Conservation (phyloP, 2,888 invertebrate genomes). For the Bembecia ichneumoniformis region DNA sequence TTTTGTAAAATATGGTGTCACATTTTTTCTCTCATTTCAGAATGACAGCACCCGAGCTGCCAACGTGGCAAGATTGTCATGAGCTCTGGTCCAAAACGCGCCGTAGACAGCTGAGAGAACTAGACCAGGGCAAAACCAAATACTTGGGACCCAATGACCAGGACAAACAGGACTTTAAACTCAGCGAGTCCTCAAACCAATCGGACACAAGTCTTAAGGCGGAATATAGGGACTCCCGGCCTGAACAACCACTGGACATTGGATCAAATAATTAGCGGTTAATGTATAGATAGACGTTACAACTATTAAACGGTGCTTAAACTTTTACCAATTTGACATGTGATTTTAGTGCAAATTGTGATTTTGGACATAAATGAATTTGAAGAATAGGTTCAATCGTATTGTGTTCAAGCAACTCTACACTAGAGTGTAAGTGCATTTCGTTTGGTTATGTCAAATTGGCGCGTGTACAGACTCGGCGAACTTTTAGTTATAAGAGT, state of each 20-base stretch:
- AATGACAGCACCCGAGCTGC: constrained; percentile 87
- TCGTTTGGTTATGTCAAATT: too few species aligned
- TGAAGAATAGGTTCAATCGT: too few species aligned
- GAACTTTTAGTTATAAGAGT: too few species aligned
- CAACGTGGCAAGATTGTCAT: constrained; percentile 98
- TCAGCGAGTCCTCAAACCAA: constrained; percentile 27
- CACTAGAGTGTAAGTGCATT: too few species aligned
- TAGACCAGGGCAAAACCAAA: constrained; percentile 65
- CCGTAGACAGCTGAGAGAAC: constrained; percentile 86
- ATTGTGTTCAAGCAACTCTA: too few species aligned
- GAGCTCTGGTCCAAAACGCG: constrained; percentile 99
- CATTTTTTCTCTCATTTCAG: constrained; percentile 68
- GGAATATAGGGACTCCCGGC: constrained; percentile 46
- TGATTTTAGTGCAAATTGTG: constrained; percentile 14
- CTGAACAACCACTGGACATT: constrained; percentile 31
- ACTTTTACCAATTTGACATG: constrained; percentile 24
- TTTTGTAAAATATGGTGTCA: too few species aligned
- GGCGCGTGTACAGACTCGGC: too few species aligned
- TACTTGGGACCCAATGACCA: constrained; percentile 23
- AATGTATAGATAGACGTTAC: constrained; percentile 23
- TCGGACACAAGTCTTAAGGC: constrained; percentile 35
- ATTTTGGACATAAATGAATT: neutral
- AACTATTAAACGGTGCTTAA: constrained; percentile 19
- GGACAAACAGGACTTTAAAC: constrained; percentile 27
- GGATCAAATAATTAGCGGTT: constrained; percentile 40